Percentiles rank a stretch among this genome's conserved stretches.
These are phyloP conservation scores for Porites divaricata DNA, from an alignment of 92 coral and sea anemone species.

Conservation along the genomic window DNA sequence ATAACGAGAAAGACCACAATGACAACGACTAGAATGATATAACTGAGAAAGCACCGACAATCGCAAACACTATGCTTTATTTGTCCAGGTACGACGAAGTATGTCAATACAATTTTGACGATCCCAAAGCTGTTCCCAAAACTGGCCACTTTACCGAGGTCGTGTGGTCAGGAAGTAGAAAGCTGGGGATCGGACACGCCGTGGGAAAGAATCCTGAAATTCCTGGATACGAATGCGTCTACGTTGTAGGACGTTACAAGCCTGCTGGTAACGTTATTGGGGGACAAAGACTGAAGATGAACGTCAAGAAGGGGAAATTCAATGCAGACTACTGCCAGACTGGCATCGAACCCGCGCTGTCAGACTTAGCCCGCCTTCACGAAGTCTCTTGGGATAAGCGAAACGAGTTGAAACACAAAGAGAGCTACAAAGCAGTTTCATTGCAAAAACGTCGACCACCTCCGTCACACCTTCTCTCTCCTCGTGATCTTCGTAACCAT, in stretches of 20 bases:
- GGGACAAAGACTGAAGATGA: constrained; percentile 59
- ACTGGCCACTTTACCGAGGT: constrained; percentile 88
- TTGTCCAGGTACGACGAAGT: constrained; percentile 87
- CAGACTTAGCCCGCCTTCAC: not conserved
- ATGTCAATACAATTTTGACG: constrained; percentile 75
- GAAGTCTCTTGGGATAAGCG: constrained; percentile 17
- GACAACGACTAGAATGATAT: no score
- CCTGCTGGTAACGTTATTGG: constrained; percentile 77
- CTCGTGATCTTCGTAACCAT: not conserved
- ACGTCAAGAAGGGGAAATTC: constrained; percentile 79
- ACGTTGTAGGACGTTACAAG: constrained; percentile 84
- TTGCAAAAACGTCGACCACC: not conserved
- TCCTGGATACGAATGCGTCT: constrained; percentile 79
- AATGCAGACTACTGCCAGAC: constrained; percentile 73
- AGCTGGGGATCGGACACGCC: constrained; percentile 80
- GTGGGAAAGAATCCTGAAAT: constrained; percentile 57
- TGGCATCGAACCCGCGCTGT: not conserved
- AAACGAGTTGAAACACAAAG: constrained; percentile 6
- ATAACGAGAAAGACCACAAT: no score
- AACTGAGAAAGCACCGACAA: not conserved
- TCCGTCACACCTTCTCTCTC: not conserved
- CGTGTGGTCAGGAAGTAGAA: constrained; percentile 81
- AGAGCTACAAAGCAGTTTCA: not conserved
- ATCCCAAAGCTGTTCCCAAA: constrained; percentile 58
- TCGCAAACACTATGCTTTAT: not conserved